Evolutionary conservation across 2,888 invertebrate species (phyloP).

Genomic region (Dynastes maya): DNA sequence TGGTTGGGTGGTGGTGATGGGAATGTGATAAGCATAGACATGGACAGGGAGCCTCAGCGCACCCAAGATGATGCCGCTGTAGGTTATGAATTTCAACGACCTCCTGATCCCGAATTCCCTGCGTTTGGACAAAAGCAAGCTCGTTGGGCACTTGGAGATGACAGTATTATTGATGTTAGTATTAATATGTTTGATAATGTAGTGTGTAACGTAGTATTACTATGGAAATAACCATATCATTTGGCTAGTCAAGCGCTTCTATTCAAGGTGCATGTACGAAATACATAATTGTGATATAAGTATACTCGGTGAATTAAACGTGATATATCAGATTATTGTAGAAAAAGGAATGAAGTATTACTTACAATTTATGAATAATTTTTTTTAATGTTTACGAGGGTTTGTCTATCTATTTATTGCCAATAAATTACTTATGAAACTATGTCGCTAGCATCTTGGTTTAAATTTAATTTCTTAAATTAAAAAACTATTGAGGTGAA

Average conservation of each 20-base stretch:
- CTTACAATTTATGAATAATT: no score
- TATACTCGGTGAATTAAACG: background rate
- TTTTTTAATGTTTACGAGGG: no score
- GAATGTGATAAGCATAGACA: conserved; percentile 75
- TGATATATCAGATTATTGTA: background rate
- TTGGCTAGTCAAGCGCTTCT: no score
- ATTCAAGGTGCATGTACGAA: no score
- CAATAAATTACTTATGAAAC: no score
- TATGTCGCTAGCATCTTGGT: no score
- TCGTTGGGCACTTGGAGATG: conserved; percentile 92
- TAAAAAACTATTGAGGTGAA: no score
- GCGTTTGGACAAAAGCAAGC: conserved; percentile 80
- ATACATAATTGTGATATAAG: no score
- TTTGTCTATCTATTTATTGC: no score
- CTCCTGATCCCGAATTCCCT: conserved; percentile 86
- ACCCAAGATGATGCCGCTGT: conserved; percentile 94
- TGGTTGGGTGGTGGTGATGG: conserved; percentile 82
- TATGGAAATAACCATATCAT: background rate
- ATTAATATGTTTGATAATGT: conserved; percentile 51
- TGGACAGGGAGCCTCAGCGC: conserved; percentile 80
- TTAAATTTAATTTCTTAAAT: no score
- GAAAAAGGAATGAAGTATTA: no score
- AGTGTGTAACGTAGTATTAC: background rate
- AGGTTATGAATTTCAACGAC: conserved; percentile 91
- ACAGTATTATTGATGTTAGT: conserved; percentile 89